phyloP scores from a whole-genome alignment of 2,113 vertebrate species.

The Casuarius casuarius region DNA sequence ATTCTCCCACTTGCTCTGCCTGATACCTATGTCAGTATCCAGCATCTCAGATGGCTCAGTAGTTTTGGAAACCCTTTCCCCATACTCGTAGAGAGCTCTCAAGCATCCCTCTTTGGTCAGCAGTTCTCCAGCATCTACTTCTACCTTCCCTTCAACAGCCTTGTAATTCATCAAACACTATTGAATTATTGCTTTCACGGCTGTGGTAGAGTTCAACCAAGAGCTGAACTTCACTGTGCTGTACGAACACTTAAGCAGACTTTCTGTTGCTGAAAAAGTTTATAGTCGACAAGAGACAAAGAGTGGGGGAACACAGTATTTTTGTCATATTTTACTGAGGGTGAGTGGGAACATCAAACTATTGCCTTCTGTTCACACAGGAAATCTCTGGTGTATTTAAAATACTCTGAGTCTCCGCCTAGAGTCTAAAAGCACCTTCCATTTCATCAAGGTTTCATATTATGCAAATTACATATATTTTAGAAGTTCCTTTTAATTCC shows the following conservation, averaged over 20 bases:
- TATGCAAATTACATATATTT: slow-evolving; percentile 12
- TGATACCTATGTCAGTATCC: not conserved
- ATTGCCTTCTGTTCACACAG: slow-evolving; percentile 24
- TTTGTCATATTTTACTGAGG: slow-evolving; percentile 18
- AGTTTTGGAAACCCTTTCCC: not conserved
- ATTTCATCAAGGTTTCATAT: slow-evolving; percentile 48
- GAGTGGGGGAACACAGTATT: not conserved
- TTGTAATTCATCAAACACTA: not conserved
- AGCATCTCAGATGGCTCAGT: not conserved
- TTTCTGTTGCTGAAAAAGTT: not conserved
- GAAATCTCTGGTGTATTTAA: slow-evolving; percentile 3
- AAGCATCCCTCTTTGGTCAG: not conserved
- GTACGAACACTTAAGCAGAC: not conserved
- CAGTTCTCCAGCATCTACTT: not conserved
- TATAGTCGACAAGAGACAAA: not conserved
- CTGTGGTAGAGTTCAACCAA: not conserved
- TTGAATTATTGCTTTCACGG: not conserved
- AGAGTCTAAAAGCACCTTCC: slow-evolving; percentile 20
- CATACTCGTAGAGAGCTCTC: not conserved
- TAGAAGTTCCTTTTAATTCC: not conserved
- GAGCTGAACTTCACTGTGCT: not conserved
- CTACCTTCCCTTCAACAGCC: not conserved
- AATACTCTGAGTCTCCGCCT: not conserved
- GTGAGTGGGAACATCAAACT: slow-evolving; percentile 29
- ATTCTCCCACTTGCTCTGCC: not conserved